Evolutionary conservation across 64 coral and sea anemone species (phyloP).

Genomic region (Montipora cactus): DNA sequence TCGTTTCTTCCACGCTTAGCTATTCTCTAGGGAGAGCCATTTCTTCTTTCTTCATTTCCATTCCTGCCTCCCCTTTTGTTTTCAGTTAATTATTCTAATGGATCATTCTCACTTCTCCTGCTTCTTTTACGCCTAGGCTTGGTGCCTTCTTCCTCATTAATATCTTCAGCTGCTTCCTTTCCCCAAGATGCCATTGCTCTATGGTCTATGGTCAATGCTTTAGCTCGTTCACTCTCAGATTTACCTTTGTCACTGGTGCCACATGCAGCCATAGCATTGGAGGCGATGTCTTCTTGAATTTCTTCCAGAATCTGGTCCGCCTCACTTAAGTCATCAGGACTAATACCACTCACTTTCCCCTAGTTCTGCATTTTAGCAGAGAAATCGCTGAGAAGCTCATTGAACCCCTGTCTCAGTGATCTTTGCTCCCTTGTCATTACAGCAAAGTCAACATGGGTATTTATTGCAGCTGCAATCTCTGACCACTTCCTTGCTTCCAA

Average conservation of each 20-base stretch:
- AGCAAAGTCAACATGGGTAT: background rate
- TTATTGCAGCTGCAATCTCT: slow-evolving; percentile 15
- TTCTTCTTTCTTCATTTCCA: slow-evolving; percentile 36
- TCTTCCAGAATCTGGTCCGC: background rate
- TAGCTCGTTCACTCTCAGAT: slow-evolving; percentile 28
- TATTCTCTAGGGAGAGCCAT: slow-evolving; percentile 1
- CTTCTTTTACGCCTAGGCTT: background rate
- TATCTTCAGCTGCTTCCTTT: slow-evolving; percentile 16
- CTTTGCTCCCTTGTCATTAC: background rate
- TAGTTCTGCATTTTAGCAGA: background rate
- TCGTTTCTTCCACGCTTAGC: slow-evolving; percentile 4
- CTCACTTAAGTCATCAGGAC: background rate
- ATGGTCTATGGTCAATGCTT: background rate
- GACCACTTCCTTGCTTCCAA: slow-evolving; percentile 47
- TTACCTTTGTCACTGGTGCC: background rate
- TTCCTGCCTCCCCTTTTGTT: background rate
- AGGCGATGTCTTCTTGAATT: background rate
- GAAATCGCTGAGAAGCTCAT: background rate
- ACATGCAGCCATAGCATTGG: background rate
- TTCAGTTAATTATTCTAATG: background rate
- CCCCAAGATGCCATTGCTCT: slow-evolving; percentile 10
- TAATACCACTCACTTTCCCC: background rate
- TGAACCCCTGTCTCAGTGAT: background rate
- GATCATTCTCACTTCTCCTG: slow-evolving; percentile 22
- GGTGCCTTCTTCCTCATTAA: background rate